Evolutionary conservation across 2,888 invertebrate species (phyloP), one percentile per base, ranked within the genome.

Genomic region (Peribatodes rhomboidaria): DNA sequence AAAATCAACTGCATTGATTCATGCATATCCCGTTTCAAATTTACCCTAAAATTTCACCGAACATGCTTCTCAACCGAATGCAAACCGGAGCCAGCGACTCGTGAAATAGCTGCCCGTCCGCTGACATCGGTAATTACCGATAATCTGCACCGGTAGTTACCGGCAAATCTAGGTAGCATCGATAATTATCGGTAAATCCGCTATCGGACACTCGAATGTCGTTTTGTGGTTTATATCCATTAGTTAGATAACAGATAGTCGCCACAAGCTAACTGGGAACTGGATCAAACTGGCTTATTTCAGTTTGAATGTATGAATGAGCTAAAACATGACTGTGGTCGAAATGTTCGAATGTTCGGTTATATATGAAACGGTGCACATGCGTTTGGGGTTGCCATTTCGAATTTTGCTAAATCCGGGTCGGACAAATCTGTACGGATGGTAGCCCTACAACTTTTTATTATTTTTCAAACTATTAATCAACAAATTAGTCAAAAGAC

Each of bases 161-260:
- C 59, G 59, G 49, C 1, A 64, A 54, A 55, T 59, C 58, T 64
- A 59, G 54, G 18, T 14, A 60, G 14, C 59, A 56, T 60, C 50
- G 52, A 31, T 55, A 64, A 64, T 64, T 55, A 59, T 55, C 54
- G 54, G 37, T 42, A 47, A 63, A 47, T 54, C 63, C 22, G 46
- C 14, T 59, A 49, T 41, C 54, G 35, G 39, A 13, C n/a, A 44
- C 31, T 44, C 54, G 22, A 55, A 64, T 59, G 44, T 54, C 64
- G 64, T 27, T 59, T 52, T 59, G 58, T 47, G 64, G 64, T 59
- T 42, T 14, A 22, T 44, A 42, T 58, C 42, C 52, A 53, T 63
- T 58, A 58, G 53, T 61, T 20, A 54, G 53, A 54, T 54, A 58
- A 35, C 57, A 58, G n/a, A 47, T 33, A 37, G 13, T 54, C 41